Base-by-base conservation (phyloP, 2,797 vertebrate species). In the Lacerta agilis region DNA sequence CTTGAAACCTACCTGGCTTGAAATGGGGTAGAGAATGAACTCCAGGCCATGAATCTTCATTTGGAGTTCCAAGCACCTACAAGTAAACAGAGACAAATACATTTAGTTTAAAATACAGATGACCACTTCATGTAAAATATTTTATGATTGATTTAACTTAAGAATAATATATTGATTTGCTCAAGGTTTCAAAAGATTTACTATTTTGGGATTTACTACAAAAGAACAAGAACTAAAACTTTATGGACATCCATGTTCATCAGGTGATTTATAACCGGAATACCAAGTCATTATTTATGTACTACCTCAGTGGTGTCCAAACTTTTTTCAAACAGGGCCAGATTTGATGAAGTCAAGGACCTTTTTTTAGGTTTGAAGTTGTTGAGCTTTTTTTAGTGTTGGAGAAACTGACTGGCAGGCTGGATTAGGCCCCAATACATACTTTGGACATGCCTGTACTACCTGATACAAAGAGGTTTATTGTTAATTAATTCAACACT, bases 21-120 rank as follows among this genome's bases (percentile, higher is more conserved):
- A 98, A 98, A 95, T 99, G 98, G 93, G 98, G 98, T 96, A 99
- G 92, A 75, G 98, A 98, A 94, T 98, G 97, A 61, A 99, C 98
- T 66, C 98, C 98, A 38, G 98, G 98, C 98, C 98, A 99, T 0
- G 97, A 97, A n/a, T 98, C 98, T 93, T 98, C 98, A 23, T 98
- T 98, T 67, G 98, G 98, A 5, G 98, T 99, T 85, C 98, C 98
- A 55, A 99, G 97, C 91, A 98, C 97, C 98, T 99, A 67, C 33
- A 86, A 43, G 81, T 93, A 90, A 82, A 91, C 58, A 82, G 89
- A 79, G 83, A 83, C 67, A 8, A 1, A 72, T 23, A 88, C 25
- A 20, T 90, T 90, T 82, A 91, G 83, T 83, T 36, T 76, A 73
- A 83, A 38, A 45, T 79, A 8, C 33, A 90, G 49, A 82, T 2